Evolutionary conservation across 2,888 invertebrate species (phyloP).

Genomic region (Leptothorax acervorum): DNA sequence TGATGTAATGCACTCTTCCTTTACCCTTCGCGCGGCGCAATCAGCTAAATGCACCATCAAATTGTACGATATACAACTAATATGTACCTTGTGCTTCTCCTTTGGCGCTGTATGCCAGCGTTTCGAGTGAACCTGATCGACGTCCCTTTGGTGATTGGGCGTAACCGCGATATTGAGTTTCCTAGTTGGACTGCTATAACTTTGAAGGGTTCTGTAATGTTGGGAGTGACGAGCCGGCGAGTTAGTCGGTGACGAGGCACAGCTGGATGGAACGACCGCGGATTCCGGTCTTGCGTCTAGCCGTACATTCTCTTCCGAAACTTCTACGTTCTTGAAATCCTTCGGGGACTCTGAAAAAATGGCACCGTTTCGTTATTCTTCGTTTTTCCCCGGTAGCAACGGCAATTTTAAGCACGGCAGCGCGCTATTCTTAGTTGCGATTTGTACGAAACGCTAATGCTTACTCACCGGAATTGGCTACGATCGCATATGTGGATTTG

Average conservation of each 20-base stretch:
- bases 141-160: constrained; percentile 82
- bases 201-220: constrained; percentile 82
- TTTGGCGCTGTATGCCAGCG: constrained; percentile 88
- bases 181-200: constrained; percentile 77
- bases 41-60: constrained; percentile 42
- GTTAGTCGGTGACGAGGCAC: constrained; percentile 79
- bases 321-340: constrained; percentile 68
- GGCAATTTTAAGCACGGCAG: neutral
- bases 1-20: constrained; percentile 22
- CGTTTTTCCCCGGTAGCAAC: neutral
- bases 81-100: constrained; percentile 87
- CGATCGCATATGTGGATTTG: constrained; percentile 86
- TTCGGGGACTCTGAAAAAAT: constrained; percentile 70
- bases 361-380: neutral
- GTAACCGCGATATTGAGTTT: constrained; percentile 83
- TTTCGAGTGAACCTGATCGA: constrained; percentile 86
- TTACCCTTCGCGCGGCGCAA: constrained; percentile 17
- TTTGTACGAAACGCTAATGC: neutral
- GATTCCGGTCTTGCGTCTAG: constrained; percentile 78
- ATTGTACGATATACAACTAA: constrained; percentile 42
- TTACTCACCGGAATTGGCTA: constrained; percentile 82
- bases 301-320: constrained; percentile 73
- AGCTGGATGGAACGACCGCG: constrained; percentile 74
- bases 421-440: neutral
- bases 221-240: constrained; percentile 81